Evolutionary conservation across 2,113 vertebrate genomes (phyloP), one percentile per base, ranked within the genome.

Genomic region (Anolis carolinensis): DNA sequence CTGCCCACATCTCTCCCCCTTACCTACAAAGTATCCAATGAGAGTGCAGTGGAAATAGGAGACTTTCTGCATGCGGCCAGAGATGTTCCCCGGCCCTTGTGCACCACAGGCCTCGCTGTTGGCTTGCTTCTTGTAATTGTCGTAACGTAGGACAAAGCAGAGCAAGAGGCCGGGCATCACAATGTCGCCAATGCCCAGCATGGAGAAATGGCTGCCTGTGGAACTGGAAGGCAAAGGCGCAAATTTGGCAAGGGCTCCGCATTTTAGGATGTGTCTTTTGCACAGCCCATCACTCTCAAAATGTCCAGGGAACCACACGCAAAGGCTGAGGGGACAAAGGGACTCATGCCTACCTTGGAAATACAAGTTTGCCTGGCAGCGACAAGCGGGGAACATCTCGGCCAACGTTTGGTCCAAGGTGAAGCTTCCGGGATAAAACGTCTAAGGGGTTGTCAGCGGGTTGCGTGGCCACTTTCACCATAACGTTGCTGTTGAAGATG

Each of bases 31-130:
- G 96, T 99, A 99, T 91, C 99, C 99, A 80, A 99, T 98, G 90
- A 99, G 98, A 87, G 99, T 99, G 96, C 99, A 99, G 96, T 99
- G 99, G 92, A 99, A 99, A 96, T 99, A 99, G 77, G 99, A 99
- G 91, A 99, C 99, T 72, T 98, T 98, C 93, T 99, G 98, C 99
- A 99, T 99, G 75, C 98, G 97, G 11, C 98, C 98, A 0, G 98
- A 97, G 96, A 98, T 96, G 95, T 98, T 99, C 67, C 97, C 97
- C 0, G 97, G 93, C 0, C 97, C 97, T 0, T 95, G 90, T 65
- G 95, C 85, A 8, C 96, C 70, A 0, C 97, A 96, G 30, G 97
- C 96, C 79, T 99, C 98, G 0, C 98, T 96, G 6, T 50, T 97
- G 13, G 98, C 98, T 94, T 99, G 98, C 80, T 99, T 99, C 92